Evolutionary conservation across 37 sponge, comb jelly and placozoan species (phyloP).

Genomic region (Bolinopsis microptera): DNA sequence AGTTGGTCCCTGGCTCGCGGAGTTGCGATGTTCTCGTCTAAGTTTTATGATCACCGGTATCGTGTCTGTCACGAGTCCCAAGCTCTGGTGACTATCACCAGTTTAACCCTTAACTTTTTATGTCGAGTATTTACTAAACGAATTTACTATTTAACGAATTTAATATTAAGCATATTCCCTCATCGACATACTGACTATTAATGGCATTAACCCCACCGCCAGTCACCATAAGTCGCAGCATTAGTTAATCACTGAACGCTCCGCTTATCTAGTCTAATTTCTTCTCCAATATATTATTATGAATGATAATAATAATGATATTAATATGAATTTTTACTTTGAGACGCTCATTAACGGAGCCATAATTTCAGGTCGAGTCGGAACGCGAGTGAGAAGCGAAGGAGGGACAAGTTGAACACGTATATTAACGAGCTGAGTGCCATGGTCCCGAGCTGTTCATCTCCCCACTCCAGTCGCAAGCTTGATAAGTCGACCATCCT

Average conservation of each 20-base stretch:
- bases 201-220: neutral
- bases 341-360: neutral
- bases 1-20: neutral
- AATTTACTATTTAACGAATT: neutral
- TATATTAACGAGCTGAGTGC: constrained; percentile 66
- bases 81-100: neutral
- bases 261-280: neutral
- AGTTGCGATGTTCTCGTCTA: neutral
- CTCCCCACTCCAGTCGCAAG: constrained; percentile 48
- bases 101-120: neutral
- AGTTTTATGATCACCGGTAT: neutral
- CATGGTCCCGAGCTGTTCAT: constrained; percentile 56
- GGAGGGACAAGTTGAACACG: constrained; percentile 65
- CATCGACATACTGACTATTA: neutral
- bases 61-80: neutral
- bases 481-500: constrained; percentile 64
- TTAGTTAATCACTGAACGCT: neutral
- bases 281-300: too few species aligned
- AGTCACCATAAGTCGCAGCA: neutral
- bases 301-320: too few species aligned
- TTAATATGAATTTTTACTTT: neutral
- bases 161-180: neutral
- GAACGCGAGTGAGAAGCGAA: constrained; percentile 58
- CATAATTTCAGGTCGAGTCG: constrained; percentile 43
- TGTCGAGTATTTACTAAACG: neutral